Evolutionary conservation across 2,888 invertebrate species (phyloP).

Genomic region (Pelosia muscerda): DNA sequence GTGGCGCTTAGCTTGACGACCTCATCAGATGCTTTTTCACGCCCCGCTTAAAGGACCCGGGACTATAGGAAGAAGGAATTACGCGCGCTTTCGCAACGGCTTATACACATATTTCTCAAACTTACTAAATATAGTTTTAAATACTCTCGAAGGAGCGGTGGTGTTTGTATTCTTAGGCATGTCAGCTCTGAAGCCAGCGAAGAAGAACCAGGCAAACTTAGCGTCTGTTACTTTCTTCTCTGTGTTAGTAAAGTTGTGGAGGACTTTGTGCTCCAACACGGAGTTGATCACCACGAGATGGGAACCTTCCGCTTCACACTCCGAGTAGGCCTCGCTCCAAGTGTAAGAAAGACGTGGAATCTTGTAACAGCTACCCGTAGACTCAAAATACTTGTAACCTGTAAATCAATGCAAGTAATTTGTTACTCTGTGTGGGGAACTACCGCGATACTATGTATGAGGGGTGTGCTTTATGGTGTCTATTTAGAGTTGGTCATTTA

Average conservation of each 20-base stretch:
- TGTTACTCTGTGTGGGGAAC: background rate
- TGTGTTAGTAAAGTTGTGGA: background rate
- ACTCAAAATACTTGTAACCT: background rate
- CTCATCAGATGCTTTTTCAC: too few relatives aligned
- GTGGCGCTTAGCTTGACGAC: too few relatives aligned
- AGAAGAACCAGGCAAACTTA: background rate
- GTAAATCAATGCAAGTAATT: background rate
- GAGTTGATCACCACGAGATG: background rate
- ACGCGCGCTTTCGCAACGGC: too few relatives aligned
- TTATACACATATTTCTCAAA: background rate
- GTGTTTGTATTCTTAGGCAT: background rate
- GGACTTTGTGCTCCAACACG: constrained; percentile 45
- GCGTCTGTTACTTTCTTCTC: background rate
- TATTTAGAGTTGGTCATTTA: too few relatives aligned
- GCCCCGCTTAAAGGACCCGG: too few relatives aligned
- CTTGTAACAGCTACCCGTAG: background rate
- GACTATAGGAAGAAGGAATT: too few relatives aligned
- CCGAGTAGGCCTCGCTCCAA: background rate
- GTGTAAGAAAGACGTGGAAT: background rate
- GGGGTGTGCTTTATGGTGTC: too few relatives aligned
- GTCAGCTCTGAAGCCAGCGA: background rate
- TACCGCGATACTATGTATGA: too few relatives aligned
- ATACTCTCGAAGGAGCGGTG: background rate
- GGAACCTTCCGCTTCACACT: background rate
- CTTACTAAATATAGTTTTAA: background rate